A percentile compares a stretch with the other conserved stretches of the same genome.
Evolutionary conservation across 2,113 vertebrate species (phyloP).

Genomic region (Ciconia boyciana): DNA sequence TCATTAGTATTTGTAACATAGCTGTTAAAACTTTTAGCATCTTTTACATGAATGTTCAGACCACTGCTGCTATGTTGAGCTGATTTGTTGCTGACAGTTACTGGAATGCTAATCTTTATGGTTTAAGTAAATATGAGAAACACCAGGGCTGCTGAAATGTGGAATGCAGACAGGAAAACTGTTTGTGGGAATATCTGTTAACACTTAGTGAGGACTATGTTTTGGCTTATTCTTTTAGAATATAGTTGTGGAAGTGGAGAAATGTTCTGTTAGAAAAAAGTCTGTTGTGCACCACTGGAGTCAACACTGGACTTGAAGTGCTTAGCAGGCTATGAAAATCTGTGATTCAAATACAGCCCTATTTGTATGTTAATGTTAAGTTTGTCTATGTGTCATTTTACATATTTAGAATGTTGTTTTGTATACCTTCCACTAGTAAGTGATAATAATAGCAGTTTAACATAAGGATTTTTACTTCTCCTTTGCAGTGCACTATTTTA

Average conservation of each 20-base stretch:
- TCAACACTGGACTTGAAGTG: not conserved
- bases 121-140: not conserved
- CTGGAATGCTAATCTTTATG: not conserved
- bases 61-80: not conserved
- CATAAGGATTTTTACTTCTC: not conserved
- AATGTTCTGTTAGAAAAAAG: not conserved
- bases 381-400: not conserved
- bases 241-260: not conserved
- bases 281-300: not conserved
- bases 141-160: not conserved
- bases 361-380: not conserved
- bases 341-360: not conserved
- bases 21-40: not conserved
- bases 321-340: not conserved
- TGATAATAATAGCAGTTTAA: not conserved
- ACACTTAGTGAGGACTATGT: not conserved
- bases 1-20: not conserved
- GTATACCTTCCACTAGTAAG: not conserved
- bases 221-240: not conserved
- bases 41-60: not conserved
- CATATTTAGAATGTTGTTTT: not conserved
- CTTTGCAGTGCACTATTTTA: not conserved
- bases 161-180: not conserved
- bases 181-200: not conserved
- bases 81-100: not conserved